phyloP scores from a whole-genome alignment of 2,797 vertebrate genomes.

The Pampus argenteus region DNA sequence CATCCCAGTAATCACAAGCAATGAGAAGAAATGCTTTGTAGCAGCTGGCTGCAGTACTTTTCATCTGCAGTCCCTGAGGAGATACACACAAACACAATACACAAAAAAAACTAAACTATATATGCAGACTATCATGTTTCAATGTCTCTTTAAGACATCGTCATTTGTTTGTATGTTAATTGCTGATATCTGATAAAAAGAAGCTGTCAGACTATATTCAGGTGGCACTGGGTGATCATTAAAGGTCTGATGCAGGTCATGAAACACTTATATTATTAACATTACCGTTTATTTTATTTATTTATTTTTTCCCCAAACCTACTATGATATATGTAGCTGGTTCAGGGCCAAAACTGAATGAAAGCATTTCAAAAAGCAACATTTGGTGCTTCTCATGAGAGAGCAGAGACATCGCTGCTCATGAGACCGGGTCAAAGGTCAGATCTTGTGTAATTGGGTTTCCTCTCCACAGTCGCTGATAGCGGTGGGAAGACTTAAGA shows the following conservation, averaged over 20 bases:
- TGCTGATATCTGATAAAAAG: too few relatives aligned
- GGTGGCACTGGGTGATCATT: too few relatives aligned
- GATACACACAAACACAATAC: neutral
- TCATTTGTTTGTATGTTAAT: too few relatives aligned
- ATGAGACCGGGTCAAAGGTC: conserved; percentile 19
- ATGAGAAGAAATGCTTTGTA: conserved; percentile 6
- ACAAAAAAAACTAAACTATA: too few relatives aligned
- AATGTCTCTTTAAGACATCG: too few relatives aligned
- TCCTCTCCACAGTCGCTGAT: neutral
- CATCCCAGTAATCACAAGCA: neutral
- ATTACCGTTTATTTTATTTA: too few relatives aligned
- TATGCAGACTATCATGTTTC: neutral
- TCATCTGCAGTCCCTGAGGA: neutral
- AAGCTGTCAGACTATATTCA: too few relatives aligned
- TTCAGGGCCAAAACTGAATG: neutral
- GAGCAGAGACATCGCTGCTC: conserved; percentile 12
- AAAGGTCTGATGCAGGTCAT: too few relatives aligned
- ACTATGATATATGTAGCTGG: too few relatives aligned
- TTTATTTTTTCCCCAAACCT: too few relatives aligned
- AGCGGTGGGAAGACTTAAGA: neutral
- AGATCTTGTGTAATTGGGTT: conserved; percentile 21
- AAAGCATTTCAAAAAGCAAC: conserved; percentile 7
- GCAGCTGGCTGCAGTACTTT: neutral
- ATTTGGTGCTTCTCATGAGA: conserved; percentile 9
- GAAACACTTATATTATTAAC: too few relatives aligned